A percentile compares a stretch with the other conserved stretches of the same genome.
Conservation (phyloP, 2,113 vertebrate species). For the Hippocampus mohnikei region DNA sequence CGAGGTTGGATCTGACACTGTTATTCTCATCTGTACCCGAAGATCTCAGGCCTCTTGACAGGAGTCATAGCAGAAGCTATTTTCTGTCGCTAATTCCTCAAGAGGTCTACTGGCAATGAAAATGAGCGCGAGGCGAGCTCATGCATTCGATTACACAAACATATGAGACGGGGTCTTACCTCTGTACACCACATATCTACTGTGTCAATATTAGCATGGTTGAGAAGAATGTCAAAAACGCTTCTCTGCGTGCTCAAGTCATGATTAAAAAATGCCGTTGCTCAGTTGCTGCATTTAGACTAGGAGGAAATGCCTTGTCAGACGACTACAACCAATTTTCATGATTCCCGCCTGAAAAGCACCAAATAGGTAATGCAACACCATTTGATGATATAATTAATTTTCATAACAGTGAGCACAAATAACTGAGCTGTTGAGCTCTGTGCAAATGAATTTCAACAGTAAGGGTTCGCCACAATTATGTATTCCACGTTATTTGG, state of each 20-base stretch:
- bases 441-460: background rate
- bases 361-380: background rate
- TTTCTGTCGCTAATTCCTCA: constrained; percentile 77
- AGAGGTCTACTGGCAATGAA: constrained; percentile 75
- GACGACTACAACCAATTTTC: background rate
- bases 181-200: background rate
- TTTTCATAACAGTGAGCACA: background rate
- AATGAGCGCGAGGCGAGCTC: constrained; percentile 72
- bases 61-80: constrained; percentile 65
- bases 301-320: background rate
- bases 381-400: background rate
- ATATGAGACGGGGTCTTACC: constrained; percentile 6
- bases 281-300: too few relatives aligned
- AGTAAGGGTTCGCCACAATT: background rate
- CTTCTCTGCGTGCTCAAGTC: background rate
- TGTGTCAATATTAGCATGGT: constrained; percentile 15
- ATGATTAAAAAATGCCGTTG: background rate
- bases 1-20: constrained; percentile 74
- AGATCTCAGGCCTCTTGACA: constrained; percentile 68
- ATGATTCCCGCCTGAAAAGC: too few relatives aligned
- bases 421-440: background rate
- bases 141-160: constrained; percentile 35
- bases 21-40: constrained; percentile 61
- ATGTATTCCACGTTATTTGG: background rate
- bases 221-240: constrained; percentile 16